Percentiles rank a stretch among this genome's conserved stretches.
These are phyloP conservation scores for Paracentrotus lividus DNA, from an alignment of 53 echinoderm and acorn worm species.

Conservation along the genomic window DNA sequence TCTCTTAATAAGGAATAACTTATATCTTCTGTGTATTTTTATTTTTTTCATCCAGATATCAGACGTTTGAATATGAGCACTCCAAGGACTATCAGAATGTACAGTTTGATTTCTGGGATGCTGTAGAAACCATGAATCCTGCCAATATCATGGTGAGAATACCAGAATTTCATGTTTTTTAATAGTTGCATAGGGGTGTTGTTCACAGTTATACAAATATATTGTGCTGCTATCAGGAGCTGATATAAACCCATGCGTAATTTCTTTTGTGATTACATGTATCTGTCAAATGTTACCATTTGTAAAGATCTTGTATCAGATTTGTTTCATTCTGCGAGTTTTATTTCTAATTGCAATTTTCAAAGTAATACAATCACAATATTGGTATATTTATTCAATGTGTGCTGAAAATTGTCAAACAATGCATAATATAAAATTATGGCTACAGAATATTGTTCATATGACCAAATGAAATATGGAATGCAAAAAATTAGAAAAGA, in stretches of 20 bases:
- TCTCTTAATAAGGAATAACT: too few species aligned
- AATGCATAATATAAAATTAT: too few species aligned
- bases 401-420: not conserved
- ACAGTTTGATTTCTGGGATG: constrained; percentile 96
- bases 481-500: too few species aligned
- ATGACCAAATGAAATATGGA: too few species aligned
- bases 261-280: not conserved
- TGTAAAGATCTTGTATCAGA: not conserved
- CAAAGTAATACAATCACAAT: not conserved
- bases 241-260: not conserved
- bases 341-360: not conserved
- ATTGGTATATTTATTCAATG: not conserved
- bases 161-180: not conserved
- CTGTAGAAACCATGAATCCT: constrained; percentile 93
- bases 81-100: constrained; percentile 96
- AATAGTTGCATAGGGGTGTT: not conserved
- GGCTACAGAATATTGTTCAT: too few species aligned
- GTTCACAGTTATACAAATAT: too few species aligned
- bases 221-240: too few species aligned
- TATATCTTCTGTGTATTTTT: not conserved
- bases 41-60: constrained; percentile 74
- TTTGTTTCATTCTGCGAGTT: not conserved
- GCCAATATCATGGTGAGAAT: constrained; percentile 89
- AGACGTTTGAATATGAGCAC: constrained; percentile 88
- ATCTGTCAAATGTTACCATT: not conserved